Evolutionary conservation across 2,888 invertebrate species (phyloP).

Genomic region (Volucella inanis): DNA sequence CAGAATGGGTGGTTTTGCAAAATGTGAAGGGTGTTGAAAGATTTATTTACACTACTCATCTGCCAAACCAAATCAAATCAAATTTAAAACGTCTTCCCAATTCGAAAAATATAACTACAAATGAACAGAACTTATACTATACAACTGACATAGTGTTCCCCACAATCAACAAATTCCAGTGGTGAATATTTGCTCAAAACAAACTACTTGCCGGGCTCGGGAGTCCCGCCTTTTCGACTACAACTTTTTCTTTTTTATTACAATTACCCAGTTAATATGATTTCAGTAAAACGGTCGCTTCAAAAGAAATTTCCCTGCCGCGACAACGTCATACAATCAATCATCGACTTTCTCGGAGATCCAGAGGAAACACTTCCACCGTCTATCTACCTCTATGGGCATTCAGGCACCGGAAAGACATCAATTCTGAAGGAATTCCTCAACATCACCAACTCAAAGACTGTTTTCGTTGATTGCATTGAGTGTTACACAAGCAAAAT

Average conservation of each 20-base stretch:
- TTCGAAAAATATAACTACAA: too few relatives aligned
- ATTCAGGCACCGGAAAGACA: conserved; percentile 93
- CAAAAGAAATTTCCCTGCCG: conserved; percentile 80
- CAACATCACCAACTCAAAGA: conserved; percentile 83
- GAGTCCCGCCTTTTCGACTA: conserved; percentile 29
- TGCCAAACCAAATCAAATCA: too few relatives aligned
- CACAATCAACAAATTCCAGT: conserved; percentile 26
- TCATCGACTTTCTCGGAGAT: conserved; percentile 80
- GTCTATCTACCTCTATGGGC: conserved; percentile 91
- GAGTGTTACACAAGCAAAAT: conserved; percentile 91
- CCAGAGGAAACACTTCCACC: conserved; percentile 87
- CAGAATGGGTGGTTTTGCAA: too few relatives aligned
- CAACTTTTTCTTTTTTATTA: neutral
- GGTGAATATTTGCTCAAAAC: conserved; percentile 43
- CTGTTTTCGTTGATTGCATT: conserved; percentile 89
- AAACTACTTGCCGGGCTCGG: neutral
- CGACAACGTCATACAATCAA: conserved; percentile 76
- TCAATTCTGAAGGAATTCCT: conserved; percentile 87
- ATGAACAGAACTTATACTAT: too few relatives aligned
- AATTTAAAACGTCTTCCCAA: too few relatives aligned
- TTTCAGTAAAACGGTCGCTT: conserved; percentile 51
- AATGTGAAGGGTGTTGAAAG: too few relatives aligned
- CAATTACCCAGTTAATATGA: conserved; percentile 22
- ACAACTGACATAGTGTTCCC: conserved; percentile 5
- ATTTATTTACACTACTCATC: too few relatives aligned